Evolutionary conservation across 2,888 invertebrate species (phyloP).

Genomic region (Drosophila formosana): DNA sequence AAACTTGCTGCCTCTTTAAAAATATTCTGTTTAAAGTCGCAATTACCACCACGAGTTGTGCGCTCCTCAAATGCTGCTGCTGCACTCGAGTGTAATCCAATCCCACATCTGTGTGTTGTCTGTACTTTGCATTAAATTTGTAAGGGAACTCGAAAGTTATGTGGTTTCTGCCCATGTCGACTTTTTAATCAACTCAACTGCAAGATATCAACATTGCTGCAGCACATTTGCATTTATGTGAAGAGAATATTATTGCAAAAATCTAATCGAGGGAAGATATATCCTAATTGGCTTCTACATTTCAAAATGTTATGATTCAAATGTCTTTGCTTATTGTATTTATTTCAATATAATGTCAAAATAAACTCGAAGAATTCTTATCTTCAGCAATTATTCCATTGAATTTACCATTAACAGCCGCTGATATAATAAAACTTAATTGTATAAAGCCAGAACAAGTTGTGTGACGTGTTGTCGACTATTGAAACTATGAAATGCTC

Average conservation of each 20-base stretch:
- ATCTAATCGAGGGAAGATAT: too few relatives aligned
- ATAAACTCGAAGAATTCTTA: slow-evolving; percentile 15
- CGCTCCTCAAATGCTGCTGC: slow-evolving; percentile 14
- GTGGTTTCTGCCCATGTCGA: slow-evolving; percentile 42
- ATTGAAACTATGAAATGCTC: slow-evolving; percentile 42
- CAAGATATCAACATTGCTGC: background rate
- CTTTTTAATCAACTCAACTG: slow-evolving; percentile 5
- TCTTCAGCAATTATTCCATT: slow-evolving; percentile 47
- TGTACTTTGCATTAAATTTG: slow-evolving; percentile 23
- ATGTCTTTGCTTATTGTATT: too few relatives aligned
- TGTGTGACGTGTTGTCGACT: slow-evolving; percentile 29
- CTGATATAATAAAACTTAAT: slow-evolving; percentile 23
- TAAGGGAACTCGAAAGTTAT: slow-evolving; percentile 37
- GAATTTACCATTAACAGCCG: slow-evolving; percentile 54
- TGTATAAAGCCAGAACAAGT: slow-evolving; percentile 25
- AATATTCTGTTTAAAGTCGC: slow-evolving; percentile 49
- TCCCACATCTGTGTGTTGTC: slow-evolving; percentile 27
- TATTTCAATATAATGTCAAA: too few relatives aligned
- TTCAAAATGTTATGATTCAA: too few relatives aligned
- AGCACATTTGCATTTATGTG: background rate
- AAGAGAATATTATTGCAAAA: background rate
- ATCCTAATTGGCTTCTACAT: too few relatives aligned
- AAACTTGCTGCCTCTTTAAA: slow-evolving; percentile 39
- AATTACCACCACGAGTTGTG: slow-evolving; percentile 32
- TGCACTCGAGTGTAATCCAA: slow-evolving; percentile 52